Base-by-base conservation (phyloP, 2,797 vertebrate genomes). In the Hybognathus amarus region DNA sequence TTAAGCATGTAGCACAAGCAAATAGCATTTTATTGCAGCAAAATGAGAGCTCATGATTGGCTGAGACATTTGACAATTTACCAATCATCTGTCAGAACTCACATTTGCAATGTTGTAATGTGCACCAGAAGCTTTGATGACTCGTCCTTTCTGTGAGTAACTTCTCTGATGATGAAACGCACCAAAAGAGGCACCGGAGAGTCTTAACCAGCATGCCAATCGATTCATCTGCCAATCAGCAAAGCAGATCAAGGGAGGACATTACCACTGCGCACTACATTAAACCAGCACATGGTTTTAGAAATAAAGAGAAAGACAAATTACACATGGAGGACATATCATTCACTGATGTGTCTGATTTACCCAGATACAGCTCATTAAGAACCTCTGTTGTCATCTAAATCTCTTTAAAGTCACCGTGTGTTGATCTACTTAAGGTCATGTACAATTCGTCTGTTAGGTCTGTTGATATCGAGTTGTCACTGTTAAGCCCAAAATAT, bases 221-320 rank as follows among this genome's bases (percentile, higher is more conserved):
- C 71, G 45, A 83, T 76, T 83, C 71, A 83, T 83, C 81, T 83
- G 81, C 71, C 81, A 83, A 83, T 83, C 81, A 76, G 63, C 47
- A 76, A 18, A 56, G 68, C 71, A 83, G 45, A 83, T 83, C 80
- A 83, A 83, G 71, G 80, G 73, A 67, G 61, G 81, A 45, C 81
- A 56, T 83, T 45, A 83, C 71, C 73, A 59, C 71, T 56, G 61
- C 5, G 8, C 74, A 70, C 82, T 38, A 70, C 74, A 83, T 83
- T 83, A 63, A 77, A 52, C 75, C 45, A 83, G 30, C 20, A 6
- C 66, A 61, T 69, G 50, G 33, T 83, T 83, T 69, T 12, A 59
- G 64, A 69, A 61, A 69, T 38, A 7, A 36, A 76, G 42, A 66
- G 2, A 36, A 77, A 69, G 82, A 33, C 74, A 83, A 61, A 83